A percentile compares a stretch with the other conserved stretches of the same genome.
phyloP scores from a whole-genome alignment of 2,797 vertebrate species.

The Fratercula arctica region DNA sequence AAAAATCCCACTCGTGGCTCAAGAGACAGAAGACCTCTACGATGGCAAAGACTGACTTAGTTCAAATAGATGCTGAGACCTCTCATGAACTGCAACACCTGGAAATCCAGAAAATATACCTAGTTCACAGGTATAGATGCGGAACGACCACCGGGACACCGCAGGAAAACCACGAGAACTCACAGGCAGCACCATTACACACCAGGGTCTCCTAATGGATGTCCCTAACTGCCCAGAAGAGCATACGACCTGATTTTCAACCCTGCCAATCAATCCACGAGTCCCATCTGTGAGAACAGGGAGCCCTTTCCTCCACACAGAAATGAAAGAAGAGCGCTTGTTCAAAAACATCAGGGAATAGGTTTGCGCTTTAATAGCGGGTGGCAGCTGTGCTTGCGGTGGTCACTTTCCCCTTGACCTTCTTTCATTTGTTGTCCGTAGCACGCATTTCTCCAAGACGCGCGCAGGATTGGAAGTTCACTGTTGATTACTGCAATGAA shows the following conservation, averaged over 20 bases:
- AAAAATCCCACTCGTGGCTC: not conserved
- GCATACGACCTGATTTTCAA: not conserved
- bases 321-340: not conserved
- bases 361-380: not conserved
- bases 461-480: not conserved
- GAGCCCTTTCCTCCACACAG: not conserved
- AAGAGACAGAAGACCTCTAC: not conserved
- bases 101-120: not conserved
- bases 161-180: not conserved
- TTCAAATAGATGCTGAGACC: not conserved
- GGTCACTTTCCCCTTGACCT: not conserved
- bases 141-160: not conserved
- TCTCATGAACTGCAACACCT: not conserved
- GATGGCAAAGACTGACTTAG: accelerated
- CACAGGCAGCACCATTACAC: accelerated
- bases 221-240: not conserved
- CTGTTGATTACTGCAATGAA: not conserved
- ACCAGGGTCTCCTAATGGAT: not conserved
- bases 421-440: not conserved
- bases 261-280: not conserved
- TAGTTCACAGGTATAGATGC: not conserved
- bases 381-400: not conserved
- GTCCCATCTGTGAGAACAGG: not conserved
- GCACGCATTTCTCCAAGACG: not conserved
- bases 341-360: not conserved